Base-by-base conservation (phyloP, 2,113 vertebrate genomes). In the Chloroceryle aenea region DNA sequence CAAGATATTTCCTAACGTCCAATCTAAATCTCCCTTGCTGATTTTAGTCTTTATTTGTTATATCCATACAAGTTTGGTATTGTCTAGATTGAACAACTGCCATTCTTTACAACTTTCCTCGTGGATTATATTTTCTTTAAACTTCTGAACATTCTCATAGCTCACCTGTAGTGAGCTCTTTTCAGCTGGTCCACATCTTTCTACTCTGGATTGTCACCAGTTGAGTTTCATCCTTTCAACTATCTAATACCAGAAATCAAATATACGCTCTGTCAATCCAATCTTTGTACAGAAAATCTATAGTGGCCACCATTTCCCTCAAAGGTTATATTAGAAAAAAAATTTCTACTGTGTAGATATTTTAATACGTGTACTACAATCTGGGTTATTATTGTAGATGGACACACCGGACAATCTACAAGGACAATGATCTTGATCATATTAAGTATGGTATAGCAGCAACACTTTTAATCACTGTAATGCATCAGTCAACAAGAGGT, bases 31-130 rank as follows among this genome's bases (percentile, higher is more conserved):
- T 91, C 30, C 19, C 64, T 71, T 89, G 62, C 64, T 85, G 85
- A 47, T 87, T 87, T 91, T 59, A 52, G 48, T 59, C 93, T 94
- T 89, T 72, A 71, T 81, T 96, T 95, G 76, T 82, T 93, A 87
- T 63, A 52, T 7, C 55, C 32, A 84, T 73, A 72, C 17, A 87
- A 81, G 42, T 75, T 87, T 89, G 66, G 29, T 78, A 96, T 75
- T 78, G 47, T 93, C 73, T 59, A 73, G n/a, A 74, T 40, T 66
- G 93, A 89, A 81, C 55, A 80, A 77, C 45, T 7, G 8, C 64
- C 6, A 3, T 81, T 93, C 47, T 89, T 89, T 59, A 82, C 26
- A 97, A 72, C 6, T 52, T 87, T 59, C 9, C 42, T 89, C 7
- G 6, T 26, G 40, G 81, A 75, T 62, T 74, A 18, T 62, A 64